These are phyloP conservation scores for Zaprionus lachaisei DNA, from an alignment of 1,140 invertebrate species.

Conservation along the genomic window DNA sequence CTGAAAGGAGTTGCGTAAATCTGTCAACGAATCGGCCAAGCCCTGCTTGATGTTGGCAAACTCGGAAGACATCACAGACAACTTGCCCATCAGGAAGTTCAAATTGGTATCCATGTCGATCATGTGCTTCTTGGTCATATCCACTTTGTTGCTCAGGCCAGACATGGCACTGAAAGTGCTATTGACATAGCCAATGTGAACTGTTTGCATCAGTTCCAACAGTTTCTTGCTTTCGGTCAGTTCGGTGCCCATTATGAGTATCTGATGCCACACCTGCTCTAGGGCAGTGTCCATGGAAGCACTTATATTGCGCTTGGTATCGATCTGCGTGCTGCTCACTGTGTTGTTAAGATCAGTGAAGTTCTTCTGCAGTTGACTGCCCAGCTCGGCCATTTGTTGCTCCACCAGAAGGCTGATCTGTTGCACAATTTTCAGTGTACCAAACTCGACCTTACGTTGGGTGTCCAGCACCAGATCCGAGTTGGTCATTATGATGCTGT, in stretches of 20 bases:
- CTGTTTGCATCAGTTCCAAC: constrained; percentile 90
- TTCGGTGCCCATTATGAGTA: constrained; percentile 94
- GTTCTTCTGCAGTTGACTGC: constrained; percentile 88
- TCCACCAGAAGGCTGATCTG: constrained; percentile 90
- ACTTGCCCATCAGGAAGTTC: constrained; percentile 92
- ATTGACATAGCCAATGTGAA: constrained; percentile 92
- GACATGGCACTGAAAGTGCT: constrained; percentile 92
- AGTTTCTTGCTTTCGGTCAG: constrained; percentile 90
- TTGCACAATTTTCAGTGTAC: constrained; percentile 93
- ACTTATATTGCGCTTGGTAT: constrained; percentile 90
- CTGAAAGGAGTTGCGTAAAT: constrained; percentile 89
- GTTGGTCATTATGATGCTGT: constrained; percentile 92
- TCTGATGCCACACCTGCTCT: constrained; percentile 93
- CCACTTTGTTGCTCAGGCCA: constrained; percentile 92
- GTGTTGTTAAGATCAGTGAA: constrained; percentile 89
- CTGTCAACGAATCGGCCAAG: constrained; percentile 89
- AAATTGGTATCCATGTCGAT: constrained; percentile 92
- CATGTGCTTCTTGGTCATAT: constrained; percentile 91
- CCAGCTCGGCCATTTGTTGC: constrained; percentile 88
- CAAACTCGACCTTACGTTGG: constrained; percentile 93
- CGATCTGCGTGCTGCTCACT: constrained; percentile 91
- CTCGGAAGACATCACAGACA: constrained; percentile 93
- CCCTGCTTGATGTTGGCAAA: constrained; percentile 93
- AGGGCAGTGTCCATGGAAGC: constrained; percentile 92
- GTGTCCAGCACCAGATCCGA: constrained; percentile 93